Evolutionary conservation across 2,797 vertebrate species (phyloP), one percentile per base, ranked within the genome.

Genomic region (Enteromius thamalakanensis): DNA sequence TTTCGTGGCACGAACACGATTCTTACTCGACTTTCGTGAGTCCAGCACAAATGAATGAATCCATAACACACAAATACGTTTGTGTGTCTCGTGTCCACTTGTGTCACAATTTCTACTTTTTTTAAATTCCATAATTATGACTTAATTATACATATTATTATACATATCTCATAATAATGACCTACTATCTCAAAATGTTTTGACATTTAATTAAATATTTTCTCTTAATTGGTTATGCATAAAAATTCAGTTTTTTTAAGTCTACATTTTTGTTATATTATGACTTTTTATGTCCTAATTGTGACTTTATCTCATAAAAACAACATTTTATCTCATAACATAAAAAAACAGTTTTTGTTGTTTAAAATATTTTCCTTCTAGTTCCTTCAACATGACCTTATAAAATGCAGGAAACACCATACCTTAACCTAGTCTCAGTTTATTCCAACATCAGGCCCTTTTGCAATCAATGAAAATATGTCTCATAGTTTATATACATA

Each of bases 401-500:
- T 34, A 37, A 37, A 37, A 7, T 37, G 37, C 37, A 37, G 58
- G 58, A 75, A 81, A 81, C 80, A 51, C 34, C 45, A 65, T 42
- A 62, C 55, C 2, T 60, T 29, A 74, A 75, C 26, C 42, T 5
- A 34, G 34, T 34, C 34, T 34, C 42, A 11, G 26, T 26, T 64
- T 29, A 51, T 21, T 72, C 53, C 65, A 42, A 49, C 19, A 17
- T 71, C 47, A 40, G 34, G 32, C 47, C 47, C 37, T 45, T 70
- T 80, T 51, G 67, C 51, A 15, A 12, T 40, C 55, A 65, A 40
- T 23, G 26, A 23, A 14, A 80, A 47, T 47, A 62, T 6, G 11
- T 80, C 1, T 72, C 77, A 55, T 26, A 53, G 67, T 47, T 71
- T 45, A 6, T n/a, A 67, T 12, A 34, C 19, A 1, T 17, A 49